Conservation (phyloP, 1,140 invertebrate genomes). For the Leptestheria dahalacensis region DNA sequence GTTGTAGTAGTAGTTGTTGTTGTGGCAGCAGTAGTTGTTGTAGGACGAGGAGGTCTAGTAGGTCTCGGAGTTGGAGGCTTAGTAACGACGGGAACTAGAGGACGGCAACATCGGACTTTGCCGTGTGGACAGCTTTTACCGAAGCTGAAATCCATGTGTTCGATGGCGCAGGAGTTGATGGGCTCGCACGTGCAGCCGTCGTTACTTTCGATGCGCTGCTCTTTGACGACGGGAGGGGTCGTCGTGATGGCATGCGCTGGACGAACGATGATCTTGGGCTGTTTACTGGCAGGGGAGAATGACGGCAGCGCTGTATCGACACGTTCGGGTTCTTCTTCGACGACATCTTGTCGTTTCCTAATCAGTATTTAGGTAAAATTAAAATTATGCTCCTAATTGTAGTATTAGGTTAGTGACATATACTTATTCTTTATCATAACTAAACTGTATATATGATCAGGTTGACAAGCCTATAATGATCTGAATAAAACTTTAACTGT, state of each 20-base stretch:
- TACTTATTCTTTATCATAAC: too few species aligned
- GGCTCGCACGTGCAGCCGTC: constrained; percentile 11
- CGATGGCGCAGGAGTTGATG: constrained; percentile 9
- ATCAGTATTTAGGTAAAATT: too few species aligned
- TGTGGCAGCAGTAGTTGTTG: background rate
- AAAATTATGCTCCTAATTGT: too few species aligned
- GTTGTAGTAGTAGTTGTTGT: background rate
- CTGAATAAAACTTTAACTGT: too few species aligned
- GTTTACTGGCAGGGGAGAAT: background rate
- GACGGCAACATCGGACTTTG: constrained; percentile 10
- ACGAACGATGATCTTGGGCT: constrained; percentile 1
- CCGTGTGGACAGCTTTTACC: constrained; percentile 9
- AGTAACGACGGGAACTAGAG: constrained; percentile 1
- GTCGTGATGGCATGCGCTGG: background rate
- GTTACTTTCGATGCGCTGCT: background rate
- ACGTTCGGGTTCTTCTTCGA: background rate
- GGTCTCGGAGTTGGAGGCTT: background rate
- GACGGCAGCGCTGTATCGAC: background rate
- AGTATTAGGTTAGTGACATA: too few species aligned
- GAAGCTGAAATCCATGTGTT: constrained; percentile 13
- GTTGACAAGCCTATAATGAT: too few species aligned
- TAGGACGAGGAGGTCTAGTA: background rate
- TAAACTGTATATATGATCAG: too few species aligned
- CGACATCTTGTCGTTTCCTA: too few species aligned
- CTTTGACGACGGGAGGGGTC: background rate